phyloP scores from a whole-genome alignment of 2,888 invertebrate genomes.

The Drosophila borborema region DNA sequence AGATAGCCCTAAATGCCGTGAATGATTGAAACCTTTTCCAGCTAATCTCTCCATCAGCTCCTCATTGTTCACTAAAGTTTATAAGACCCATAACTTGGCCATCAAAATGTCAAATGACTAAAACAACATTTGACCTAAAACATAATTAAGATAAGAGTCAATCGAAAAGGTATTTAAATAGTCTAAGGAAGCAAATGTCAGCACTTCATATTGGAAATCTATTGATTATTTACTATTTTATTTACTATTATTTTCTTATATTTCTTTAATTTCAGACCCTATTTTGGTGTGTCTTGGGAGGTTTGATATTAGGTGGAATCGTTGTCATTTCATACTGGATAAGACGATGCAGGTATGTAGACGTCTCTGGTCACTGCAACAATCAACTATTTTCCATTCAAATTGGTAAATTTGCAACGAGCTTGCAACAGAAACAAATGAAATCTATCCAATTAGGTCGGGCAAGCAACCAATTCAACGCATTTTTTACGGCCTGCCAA shows the following conservation, averaged over 20 bases:
- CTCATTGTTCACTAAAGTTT: background rate
- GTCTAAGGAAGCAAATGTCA: background rate
- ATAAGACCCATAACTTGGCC: slow-evolving; percentile 17
- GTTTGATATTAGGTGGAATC: slow-evolving; percentile 84
- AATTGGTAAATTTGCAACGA: slow-evolving; percentile 19
- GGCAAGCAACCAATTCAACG: slow-evolving; percentile 8
- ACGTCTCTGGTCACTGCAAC: background rate
- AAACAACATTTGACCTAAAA: background rate
- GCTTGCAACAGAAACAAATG: background rate
- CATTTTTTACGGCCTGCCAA: slow-evolving; percentile 7
- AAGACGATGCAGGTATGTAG: slow-evolving; percentile 85
- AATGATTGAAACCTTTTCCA: slow-evolving; percentile 34
- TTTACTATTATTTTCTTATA: too few relatives aligned
- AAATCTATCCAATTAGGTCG: slow-evolving; percentile 43
- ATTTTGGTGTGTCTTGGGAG: slow-evolving; percentile 85
- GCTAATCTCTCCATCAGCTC: background rate
- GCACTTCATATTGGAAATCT: too few relatives aligned
- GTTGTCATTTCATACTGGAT: slow-evolving; percentile 85
- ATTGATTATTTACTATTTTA: too few relatives aligned
- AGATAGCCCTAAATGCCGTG: background rate
- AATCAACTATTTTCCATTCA: background rate
- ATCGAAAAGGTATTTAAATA: background rate
- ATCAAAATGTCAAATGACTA: slow-evolving; percentile 17
- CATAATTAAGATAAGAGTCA: background rate
- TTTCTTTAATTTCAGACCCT: slow-evolving; percentile 78